These are phyloP conservation scores for Suricata suricatta DNA, from an alignment of 2,113 vertebrate species.

Conservation along the genomic window DNA sequence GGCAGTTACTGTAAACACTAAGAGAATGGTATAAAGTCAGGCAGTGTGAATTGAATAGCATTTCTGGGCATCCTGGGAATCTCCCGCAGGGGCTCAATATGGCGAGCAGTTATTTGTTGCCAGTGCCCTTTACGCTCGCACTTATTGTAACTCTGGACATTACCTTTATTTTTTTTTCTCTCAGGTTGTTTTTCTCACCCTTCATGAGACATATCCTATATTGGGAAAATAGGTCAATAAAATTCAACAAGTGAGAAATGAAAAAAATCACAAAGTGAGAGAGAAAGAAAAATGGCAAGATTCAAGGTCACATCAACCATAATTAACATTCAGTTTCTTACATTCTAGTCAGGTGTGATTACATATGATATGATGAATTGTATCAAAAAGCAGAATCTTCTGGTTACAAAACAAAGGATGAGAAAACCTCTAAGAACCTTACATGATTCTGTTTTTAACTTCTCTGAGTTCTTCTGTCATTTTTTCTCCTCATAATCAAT, in stretches of 20 bases:
- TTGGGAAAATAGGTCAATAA: not conserved
- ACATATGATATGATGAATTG: not conserved
- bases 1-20: conserved; percentile 55
- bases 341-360: not conserved
- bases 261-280: conserved; percentile 27
- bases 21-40: conserved; percentile 60
- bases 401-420: not conserved
- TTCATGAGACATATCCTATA: not conserved
- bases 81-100: conserved; percentile 63
- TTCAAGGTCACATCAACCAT: conserved; percentile 31
- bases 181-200: conserved; percentile 41
- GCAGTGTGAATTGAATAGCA: conserved; percentile 55
- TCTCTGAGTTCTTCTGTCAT: not conserved
- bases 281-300: conserved; percentile 1
- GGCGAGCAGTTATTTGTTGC: conserved; percentile 51
- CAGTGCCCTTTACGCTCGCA: not conserved
- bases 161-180: not conserved
- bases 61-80: conserved; percentile 60
- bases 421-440: not conserved
- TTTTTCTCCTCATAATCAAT: not conserved
- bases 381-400: not conserved
- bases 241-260: not conserved
- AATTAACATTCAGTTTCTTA: conserved; percentile 38
- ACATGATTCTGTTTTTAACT: conserved; percentile 5
- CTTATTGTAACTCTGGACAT: conserved; percentile 33